A percentile compares a stretch with the other conserved stretches of the same genome.
Conservation (phyloP, 2,888 invertebrate species). For the Asteroscopus sphinx region DNA sequence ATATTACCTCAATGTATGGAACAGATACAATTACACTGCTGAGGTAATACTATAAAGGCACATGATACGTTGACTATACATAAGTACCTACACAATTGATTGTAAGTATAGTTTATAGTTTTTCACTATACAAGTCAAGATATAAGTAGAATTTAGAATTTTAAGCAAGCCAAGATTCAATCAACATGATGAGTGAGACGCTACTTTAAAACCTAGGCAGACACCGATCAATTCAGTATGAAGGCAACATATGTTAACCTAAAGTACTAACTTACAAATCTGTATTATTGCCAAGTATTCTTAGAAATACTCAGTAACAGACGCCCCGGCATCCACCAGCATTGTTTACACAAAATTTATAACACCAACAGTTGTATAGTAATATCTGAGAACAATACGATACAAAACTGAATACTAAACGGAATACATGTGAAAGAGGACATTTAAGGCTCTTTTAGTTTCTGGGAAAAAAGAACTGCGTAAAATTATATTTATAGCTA, state of each 20-base stretch:
- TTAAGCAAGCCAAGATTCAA: too few relatives aligned
- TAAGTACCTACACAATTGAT: too few relatives aligned
- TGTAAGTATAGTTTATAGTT: too few relatives aligned
- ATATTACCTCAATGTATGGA: too few relatives aligned
- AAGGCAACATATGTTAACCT: conserved; percentile 35
- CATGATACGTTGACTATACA: too few relatives aligned
- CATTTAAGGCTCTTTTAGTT: conserved; percentile 20
- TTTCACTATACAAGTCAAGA: too few relatives aligned
- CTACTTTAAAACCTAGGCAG: conserved; percentile 34
- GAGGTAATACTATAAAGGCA: too few relatives aligned
- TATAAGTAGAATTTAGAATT: too few relatives aligned
- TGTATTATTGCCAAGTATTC: conserved; percentile 55
- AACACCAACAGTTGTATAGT: conserved; percentile 42
- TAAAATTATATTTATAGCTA: conserved; percentile 14
- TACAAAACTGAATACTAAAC: conserved; percentile 53
- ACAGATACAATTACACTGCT: too few relatives aligned
- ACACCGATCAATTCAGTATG: conserved; percentile 8
- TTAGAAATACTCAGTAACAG: conserved; percentile 42
- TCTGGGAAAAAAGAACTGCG: conserved; percentile 18
- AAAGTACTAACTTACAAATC: conserved; percentile 37
- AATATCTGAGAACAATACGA: conserved; percentile 52
- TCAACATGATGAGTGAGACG: neutral
- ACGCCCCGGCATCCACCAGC: conserved; percentile 51
- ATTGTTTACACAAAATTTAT: conserved; percentile 58
- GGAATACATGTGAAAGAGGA: conserved; percentile 21